phyloP scores from a whole-genome alignment of 2,797 vertebrate genomes.

The Smutsia temminckii region DNA sequence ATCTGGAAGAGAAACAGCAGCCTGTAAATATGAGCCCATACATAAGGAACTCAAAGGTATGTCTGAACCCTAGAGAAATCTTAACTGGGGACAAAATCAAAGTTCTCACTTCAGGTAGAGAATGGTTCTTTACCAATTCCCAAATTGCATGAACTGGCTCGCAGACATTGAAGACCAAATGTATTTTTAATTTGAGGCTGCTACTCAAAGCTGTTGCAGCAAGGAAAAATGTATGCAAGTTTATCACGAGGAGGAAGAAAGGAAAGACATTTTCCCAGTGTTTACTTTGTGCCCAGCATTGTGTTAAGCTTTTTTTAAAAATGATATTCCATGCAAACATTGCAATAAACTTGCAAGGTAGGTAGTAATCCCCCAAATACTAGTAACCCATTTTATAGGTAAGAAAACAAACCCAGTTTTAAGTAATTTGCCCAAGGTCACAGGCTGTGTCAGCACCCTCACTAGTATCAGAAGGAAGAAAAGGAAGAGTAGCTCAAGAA shows the following conservation, averaged over 20 bases:
- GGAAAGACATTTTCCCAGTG: not conserved
- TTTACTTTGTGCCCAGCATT: not conserved
- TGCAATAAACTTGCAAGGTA: not conserved
- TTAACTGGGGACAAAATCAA: not conserved
- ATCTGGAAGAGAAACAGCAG: slow-evolving; percentile 77
- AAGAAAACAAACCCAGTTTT: not conserved
- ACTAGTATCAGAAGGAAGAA: not conserved
- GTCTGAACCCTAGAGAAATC: not conserved
- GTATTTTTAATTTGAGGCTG: slow-evolving; percentile 46
- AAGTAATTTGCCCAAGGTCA: not conserved
- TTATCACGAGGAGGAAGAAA: not conserved
- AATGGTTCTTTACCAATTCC: not conserved
- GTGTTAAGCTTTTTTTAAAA: slow-evolving; percentile 12
- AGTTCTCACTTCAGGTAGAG: not conserved
- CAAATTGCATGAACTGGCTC: not conserved
- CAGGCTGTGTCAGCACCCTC: not conserved
- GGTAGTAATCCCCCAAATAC: not conserved
- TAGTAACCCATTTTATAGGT: not conserved
- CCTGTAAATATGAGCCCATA: not conserved
- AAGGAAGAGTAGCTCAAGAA: not conserved
- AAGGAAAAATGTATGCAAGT: not conserved
- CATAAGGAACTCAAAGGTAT: not conserved
- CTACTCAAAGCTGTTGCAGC: slow-evolving; percentile 32
- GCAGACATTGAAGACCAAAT: not conserved
- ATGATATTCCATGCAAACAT: not conserved